Evolutionary conservation across 2,888 invertebrate species (phyloP).

Genomic region (Antitype chi): DNA sequence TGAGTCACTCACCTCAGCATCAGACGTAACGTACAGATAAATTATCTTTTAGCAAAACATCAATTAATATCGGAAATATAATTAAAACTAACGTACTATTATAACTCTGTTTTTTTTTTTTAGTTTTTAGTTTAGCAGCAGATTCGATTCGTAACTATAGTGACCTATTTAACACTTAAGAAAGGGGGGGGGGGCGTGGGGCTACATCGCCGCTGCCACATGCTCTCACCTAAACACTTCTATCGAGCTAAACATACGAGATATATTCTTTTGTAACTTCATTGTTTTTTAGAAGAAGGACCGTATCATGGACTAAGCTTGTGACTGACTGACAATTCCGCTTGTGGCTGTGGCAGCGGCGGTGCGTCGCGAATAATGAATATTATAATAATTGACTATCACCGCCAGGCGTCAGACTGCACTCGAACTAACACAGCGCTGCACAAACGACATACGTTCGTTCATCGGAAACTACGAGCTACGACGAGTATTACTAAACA

Average conservation of each 20-base stretch:
- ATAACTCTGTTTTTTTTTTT: conserved; percentile 84
- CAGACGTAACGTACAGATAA: conserved; percentile 87
- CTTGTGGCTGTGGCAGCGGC: conserved; percentile 65
- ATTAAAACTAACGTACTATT: conserved; percentile 90
- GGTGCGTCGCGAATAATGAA: conserved; percentile 69
- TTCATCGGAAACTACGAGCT: conserved; percentile 24
- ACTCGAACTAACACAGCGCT: conserved; percentile 65
- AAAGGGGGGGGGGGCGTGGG: conserved; percentile 79
- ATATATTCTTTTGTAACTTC: background rate
- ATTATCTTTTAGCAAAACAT: conserved; percentile 90
- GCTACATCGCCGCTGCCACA: conserved; percentile 69
- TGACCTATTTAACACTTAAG: conserved; percentile 81
- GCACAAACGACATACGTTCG: conserved; percentile 58
- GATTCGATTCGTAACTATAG: conserved; percentile 84
- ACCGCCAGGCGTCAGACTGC: conserved; percentile 73
- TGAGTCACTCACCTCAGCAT: conserved; percentile 73
- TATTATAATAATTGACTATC: conserved; percentile 89
- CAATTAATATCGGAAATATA: conserved; percentile 90
- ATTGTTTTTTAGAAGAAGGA: background rate
- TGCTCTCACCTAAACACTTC: conserved; percentile 27
- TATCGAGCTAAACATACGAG: background rate
- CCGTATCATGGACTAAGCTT: background rate
- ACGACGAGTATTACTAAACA: background rate
- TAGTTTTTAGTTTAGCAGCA: conserved; percentile 81
- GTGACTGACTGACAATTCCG: background rate